phyloP scores from a whole-genome alignment of 2,113 vertebrate genomes.

The Heterochromis multidens region DNA sequence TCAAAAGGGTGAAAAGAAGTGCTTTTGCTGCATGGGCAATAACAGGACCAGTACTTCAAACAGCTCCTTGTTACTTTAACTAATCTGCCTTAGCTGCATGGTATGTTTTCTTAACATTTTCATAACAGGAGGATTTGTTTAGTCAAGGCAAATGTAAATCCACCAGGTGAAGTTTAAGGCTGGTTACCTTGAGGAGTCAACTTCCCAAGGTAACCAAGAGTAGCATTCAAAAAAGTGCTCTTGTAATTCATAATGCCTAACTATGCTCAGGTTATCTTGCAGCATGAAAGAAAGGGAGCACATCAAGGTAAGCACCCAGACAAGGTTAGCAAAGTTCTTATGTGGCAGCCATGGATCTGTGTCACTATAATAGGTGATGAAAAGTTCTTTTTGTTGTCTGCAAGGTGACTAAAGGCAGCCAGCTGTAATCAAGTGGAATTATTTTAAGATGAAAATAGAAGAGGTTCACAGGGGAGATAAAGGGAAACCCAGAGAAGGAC shows the following conservation, averaged over 20 bases:
- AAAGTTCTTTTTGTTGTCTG: constrained; percentile 28
- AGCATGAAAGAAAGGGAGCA: neutral
- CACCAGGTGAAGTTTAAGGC: neutral
- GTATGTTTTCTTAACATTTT: constrained; percentile 29
- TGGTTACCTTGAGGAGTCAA: neutral
- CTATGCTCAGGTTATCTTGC: neutral
- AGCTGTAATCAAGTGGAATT: constrained; percentile 31
- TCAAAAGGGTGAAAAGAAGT: constrained; percentile 23
- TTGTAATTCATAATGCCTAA: neutral
- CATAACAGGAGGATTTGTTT: constrained; percentile 36
- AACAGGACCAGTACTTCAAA: constrained; percentile 31
- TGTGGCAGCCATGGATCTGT: neutral
- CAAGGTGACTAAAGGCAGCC: neutral
- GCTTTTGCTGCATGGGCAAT: constrained; percentile 19
- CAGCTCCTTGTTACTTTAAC: constrained; percentile 20
- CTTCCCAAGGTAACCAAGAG: neutral
- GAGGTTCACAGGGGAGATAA: constrained; percentile 11
- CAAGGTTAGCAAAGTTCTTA: neutral
- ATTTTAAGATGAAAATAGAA: neutral
- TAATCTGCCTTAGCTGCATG: constrained; percentile 26
- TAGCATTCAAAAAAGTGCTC: neutral
- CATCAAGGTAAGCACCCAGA: neutral
- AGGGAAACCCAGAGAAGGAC: neutral
- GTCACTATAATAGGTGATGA: constrained; percentile 4
- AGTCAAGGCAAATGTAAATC: constrained; percentile 15